Conservation (phyloP, 2,797 vertebrate species). For the Orientallactaga sibirica region DNA sequence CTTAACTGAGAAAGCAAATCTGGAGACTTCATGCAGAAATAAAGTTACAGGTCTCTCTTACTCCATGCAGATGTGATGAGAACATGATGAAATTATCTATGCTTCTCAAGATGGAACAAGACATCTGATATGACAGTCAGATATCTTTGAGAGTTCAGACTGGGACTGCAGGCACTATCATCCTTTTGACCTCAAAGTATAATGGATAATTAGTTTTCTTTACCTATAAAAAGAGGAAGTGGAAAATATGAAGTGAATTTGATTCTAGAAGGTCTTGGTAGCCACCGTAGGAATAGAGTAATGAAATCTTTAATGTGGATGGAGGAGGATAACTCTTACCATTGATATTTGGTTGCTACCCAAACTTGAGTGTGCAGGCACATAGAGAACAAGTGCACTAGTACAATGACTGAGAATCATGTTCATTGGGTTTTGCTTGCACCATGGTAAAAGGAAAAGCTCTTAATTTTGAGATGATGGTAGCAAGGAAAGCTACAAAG, state of each 20-base stretch:
- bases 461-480: background rate
- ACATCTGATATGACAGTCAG: background rate
- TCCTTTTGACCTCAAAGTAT: background rate
- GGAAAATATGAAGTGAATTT: background rate
- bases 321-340: background rate
- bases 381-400: background rate
- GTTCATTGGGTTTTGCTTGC: background rate
- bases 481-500: background rate
- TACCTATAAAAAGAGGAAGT: background rate
- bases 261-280: background rate
- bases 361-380: background rate
- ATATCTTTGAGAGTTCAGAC: background rate
- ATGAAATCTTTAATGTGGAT: background rate
- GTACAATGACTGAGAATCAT: background rate
- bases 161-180: background rate
- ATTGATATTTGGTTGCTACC: background rate
- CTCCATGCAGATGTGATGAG: background rate
- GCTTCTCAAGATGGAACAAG: background rate
- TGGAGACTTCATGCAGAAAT: background rate
- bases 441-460: background rate
- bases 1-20: conserved; percentile 9
- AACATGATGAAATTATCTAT: background rate
- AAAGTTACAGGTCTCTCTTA: background rate
- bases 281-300: background rate
- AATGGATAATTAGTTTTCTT: background rate